Base-by-base conservation (phyloP, 2,888 invertebrate genomes). In the Macrosiphum euphorbiae region DNA sequence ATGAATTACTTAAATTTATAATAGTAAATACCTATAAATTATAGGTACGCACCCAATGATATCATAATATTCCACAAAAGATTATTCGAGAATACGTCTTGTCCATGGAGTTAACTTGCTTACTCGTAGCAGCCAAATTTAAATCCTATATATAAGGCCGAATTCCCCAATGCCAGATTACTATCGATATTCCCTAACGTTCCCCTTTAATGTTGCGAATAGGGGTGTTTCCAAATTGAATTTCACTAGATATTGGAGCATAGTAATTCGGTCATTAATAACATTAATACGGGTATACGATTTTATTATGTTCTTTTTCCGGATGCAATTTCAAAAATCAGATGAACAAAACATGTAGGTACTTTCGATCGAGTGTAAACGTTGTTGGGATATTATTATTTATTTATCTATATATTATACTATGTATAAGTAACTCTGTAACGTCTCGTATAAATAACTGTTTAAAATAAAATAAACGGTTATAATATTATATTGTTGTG, bases 171-270 rank as follows among this genome's bases (percentile, higher is more conserved):
- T 67, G 16, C 1, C 16, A 67, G n/a, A 67, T 67, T 67, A n/a
- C n/a, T 67, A 67, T 16, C 67, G n/a, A 67, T 67, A 55, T 67
- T 67, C 67, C 5, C 35, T 16, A 35, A 67, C 67, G n/a, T n/a
- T 67, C n/a, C 67, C 1, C 16, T 67, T 67, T 67, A 67, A 67
- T 16, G 67, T 67, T 4, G 61, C n/a, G 61, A 67, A 67, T n/a
- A n/a, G n/a, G 61, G n/a, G n/a, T 67, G n/a, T 28, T 67, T n/a
- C 61, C n/a, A 67, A 67, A 67, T n/a, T 67, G n/a, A 67, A 67
- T 67, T 67, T 67, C 28, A 61, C 61, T 61, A 28, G 61, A 61
- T 13, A 28, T 61, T 61, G 61, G 13, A n/a, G 13, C 13, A n/a
- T 61, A 55, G 55, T 55, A 55, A 55, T 55, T 55, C 24, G 55